Evolutionary conservation across 2,797 vertebrate genomes (phyloP).

Genomic region (Cetoscarus ocellatus): DNA sequence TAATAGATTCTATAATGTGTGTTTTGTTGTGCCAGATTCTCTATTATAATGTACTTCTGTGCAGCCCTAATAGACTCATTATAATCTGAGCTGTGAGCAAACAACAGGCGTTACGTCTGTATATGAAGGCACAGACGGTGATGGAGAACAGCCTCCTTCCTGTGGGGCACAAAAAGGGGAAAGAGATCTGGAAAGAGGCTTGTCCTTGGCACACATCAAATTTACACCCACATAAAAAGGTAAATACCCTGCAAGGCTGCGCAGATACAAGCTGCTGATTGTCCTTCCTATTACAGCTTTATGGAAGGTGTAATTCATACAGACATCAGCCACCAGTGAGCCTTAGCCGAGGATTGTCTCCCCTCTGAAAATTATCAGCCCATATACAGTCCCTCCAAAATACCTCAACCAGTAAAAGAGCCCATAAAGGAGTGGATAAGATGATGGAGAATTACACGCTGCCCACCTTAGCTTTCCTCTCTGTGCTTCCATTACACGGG

Average conservation of each 20-base stretch:
- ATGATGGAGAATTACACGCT: slow-evolving; percentile 37
- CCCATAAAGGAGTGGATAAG: slow-evolving; percentile 33
- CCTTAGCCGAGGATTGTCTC: slow-evolving; percentile 49
- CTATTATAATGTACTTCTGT: too few relatives aligned
- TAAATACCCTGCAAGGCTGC: slow-evolving; percentile 81
- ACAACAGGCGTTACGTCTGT: not conserved
- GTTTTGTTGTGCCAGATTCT: too few relatives aligned
- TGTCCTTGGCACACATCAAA: slow-evolving; percentile 79
- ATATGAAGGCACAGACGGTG: not conserved
- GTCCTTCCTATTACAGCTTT: slow-evolving; percentile 83
- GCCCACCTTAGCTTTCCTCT: slow-evolving; percentile 27
- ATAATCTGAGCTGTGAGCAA: not conserved
- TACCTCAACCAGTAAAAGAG: slow-evolving; percentile 45
- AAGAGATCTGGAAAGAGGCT: slow-evolving; percentile 56
- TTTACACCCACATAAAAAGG: slow-evolving; percentile 85
- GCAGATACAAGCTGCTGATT: slow-evolving; percentile 83
- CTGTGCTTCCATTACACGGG: slow-evolving; percentile 8
- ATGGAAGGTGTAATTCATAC: slow-evolving; percentile 81
- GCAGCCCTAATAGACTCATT: too few relatives aligned
- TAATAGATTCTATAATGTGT: too few relatives aligned
- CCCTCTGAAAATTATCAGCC: slow-evolving; percentile 58
- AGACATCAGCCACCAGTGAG: slow-evolving; percentile 62
- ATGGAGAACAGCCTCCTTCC: not conserved
- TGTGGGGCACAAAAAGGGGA: slow-evolving; percentile 23
- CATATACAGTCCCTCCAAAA: slow-evolving; percentile 47